Evolutionary conservation across 2,797 vertebrate species (phyloP).

Genomic region (Halcyon leucocephala): DNA sequence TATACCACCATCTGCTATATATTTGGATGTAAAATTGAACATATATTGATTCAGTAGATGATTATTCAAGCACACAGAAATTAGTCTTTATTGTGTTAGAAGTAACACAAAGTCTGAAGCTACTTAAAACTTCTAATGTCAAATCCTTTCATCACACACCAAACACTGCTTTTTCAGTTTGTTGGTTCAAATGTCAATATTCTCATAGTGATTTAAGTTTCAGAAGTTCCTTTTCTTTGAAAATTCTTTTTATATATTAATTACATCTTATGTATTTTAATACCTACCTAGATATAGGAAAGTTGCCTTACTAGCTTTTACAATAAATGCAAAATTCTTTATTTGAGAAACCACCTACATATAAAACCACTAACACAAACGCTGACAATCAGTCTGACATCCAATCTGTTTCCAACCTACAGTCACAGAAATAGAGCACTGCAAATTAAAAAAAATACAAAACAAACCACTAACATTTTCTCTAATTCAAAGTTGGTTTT

Average conservation of each 20-base stretch:
- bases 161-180: neutral
- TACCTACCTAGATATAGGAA: neutral
- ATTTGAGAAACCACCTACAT: constrained; percentile 47
- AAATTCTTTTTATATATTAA: neutral
- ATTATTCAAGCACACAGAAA: neutral
- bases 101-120: neutral
- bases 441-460: neutral
- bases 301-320: constrained; percentile 31
- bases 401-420: constrained; percentile 69
- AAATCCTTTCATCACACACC: neutral
- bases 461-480: constrained; percentile 44
- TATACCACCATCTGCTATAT: neutral
- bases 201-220: neutral
- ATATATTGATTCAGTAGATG: neutral
- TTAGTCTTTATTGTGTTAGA: neutral
- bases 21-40: neutral
- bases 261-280: neutral
- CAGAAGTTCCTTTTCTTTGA: neutral
- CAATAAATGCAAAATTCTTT: constrained; percentile 29
- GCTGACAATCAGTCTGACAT: constrained; percentile 70
- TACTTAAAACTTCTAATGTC: neutral
- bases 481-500: neutral
- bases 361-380: constrained; percentile 35
- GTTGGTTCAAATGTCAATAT: neutral
- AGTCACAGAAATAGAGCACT: constrained; percentile 52